phyloP scores from a whole-genome alignment of 2,113 vertebrate genomes.

The Mus musculus region DNA sequence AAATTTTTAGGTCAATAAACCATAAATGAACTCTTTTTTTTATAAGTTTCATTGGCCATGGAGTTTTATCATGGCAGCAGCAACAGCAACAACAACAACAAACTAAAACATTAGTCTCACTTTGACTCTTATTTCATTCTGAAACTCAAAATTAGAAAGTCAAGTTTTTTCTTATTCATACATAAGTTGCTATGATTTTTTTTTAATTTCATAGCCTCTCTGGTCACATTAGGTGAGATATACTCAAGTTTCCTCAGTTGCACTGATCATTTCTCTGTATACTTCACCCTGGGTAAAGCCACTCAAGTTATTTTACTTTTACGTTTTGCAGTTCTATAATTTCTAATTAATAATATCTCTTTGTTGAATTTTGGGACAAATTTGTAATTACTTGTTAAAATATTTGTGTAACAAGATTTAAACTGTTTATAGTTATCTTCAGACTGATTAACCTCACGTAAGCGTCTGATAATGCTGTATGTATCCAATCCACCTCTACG shows the following conservation, averaged over 20 bases:
- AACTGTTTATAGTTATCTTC: not conserved
- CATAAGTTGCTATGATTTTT: not conserved
- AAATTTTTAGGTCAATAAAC: not conserved
- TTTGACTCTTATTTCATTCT: not conserved
- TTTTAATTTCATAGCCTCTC: not conserved
- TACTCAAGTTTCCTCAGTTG: not conserved
- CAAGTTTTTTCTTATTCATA: not conserved
- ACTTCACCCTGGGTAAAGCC: not conserved
- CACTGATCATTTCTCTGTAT: not conserved
- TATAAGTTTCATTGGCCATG: not conserved
- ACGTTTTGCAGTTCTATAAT: not conserved
- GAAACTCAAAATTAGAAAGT: not conserved
- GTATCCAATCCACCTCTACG: not conserved
- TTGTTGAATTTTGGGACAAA: not conserved
- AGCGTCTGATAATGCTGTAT: not conserved
- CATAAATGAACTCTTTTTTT: not conserved
- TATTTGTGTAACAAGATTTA: not conserved
- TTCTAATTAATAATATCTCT: not conserved
- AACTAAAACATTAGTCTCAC: not conserved
- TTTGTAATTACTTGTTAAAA: not conserved
- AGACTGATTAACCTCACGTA: not conserved
- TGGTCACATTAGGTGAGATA: not conserved
- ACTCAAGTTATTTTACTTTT: not conserved
- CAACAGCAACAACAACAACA: not conserved
- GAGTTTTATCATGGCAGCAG: not conserved